Evolutionary conservation across 35 echinoderm and acorn worm species (phyloP), one percentile per base, ranked within the genome.

Genomic region (Stichopus chloronotus): DNA sequence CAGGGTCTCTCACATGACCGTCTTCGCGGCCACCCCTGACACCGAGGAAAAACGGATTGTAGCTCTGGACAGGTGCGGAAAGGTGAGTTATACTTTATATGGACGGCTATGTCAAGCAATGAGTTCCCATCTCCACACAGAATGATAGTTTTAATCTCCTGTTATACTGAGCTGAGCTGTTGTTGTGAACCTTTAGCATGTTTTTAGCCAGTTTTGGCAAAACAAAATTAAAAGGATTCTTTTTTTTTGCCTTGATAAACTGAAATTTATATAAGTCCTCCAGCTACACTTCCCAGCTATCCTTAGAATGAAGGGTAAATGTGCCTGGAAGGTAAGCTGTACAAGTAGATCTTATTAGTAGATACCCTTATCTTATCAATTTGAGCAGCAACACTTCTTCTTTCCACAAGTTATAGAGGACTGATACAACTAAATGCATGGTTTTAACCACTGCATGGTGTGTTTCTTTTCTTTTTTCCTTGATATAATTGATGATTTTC

Each of bases 1-100:
- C 8, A 91, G 92, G 25, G 93, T 91, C 5, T 96, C 97, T 4
- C 91, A 90, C 25, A 93, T 94, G 56, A 93, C 95, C 9, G 90
- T 98, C 59, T 98, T 98, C 68, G 90, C 93, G 6, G 93, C 84
- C 9, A 90, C 91, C 58, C 91, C 94, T 16, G 91, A 96, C 79
- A 55, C 84, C 14, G 96, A 97, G 68, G 82, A 94, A 24, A 96
- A 94, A 58, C 87, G 93, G 58, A 92, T 94, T 53, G 63, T 98
- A 6, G 95, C 76, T 17, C 57, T 98, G n/a, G 90, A 93, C 81
- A 94, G 94, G 54, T 89, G 91, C 90, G 93, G 96, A 72, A 95
- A 95, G 96, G 96, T 98, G 91, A 57, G 88, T 71, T 56, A 59
- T 23, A 17, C 55, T 20, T n/a, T 2, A 43, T 1, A 88, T 80